Conservation (phyloP, 92 coral and sea anemone species). For the Blastomussa wellsi region DNA sequence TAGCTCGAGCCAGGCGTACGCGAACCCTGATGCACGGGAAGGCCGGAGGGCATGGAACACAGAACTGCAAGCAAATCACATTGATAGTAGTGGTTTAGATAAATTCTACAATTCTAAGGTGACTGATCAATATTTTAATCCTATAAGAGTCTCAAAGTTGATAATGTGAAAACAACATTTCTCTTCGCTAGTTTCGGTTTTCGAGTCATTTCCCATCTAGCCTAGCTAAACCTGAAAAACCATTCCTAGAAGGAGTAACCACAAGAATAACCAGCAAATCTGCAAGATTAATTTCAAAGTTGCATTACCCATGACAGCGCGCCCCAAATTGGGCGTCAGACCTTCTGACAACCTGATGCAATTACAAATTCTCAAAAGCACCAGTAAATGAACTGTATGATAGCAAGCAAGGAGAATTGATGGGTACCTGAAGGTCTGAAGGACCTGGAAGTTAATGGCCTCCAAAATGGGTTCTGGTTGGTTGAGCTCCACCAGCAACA, state of each 20-base stretch:
- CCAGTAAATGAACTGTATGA: not conserved
- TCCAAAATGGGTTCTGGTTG: slow-evolving; percentile 98
- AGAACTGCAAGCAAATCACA: slow-evolving; percentile 58
- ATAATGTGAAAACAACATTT: not conserved
- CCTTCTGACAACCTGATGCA: not conserved
- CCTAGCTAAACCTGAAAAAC: not conserved
- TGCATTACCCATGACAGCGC: not conserved
- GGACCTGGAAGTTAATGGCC: slow-evolving; percentile 93
- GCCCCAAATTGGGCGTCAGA: not conserved
- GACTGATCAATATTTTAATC: not conserved
- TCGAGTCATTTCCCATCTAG: not conserved
- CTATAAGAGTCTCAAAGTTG: not conserved
- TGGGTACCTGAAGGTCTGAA: slow-evolving; percentile 61
- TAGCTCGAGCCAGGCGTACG: slow-evolving; percentile 98
- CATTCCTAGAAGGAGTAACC: not conserved
- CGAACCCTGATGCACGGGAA: slow-evolving; percentile 97
- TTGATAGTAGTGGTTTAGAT: not conserved
- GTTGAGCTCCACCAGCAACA: slow-evolving; percentile 90
- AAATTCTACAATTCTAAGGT: not conserved
- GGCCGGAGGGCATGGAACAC: slow-evolving; percentile 98
- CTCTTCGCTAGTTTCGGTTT: not conserved
- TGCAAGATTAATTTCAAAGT: not conserved
- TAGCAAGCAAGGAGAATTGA: not conserved
- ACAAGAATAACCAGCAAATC: not conserved
- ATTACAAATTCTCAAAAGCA: not conserved